These are phyloP conservation scores for Pollenia griseotomentosa DNA, from an alignment of 2,888 invertebrate genomes.

Conservation along the genomic window DNA sequence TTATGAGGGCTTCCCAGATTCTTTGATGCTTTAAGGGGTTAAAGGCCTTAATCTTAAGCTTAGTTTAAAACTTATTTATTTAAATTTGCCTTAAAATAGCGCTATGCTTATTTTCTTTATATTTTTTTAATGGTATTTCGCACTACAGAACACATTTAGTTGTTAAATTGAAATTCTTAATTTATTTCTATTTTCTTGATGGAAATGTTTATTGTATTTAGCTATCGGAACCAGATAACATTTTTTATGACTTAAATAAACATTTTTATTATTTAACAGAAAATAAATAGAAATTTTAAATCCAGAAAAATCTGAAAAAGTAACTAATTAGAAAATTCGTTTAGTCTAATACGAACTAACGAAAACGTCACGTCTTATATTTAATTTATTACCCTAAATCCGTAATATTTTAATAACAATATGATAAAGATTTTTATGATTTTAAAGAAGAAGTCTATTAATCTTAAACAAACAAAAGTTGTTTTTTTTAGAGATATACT, in stretches of 20 bases:
- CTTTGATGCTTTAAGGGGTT: no score
- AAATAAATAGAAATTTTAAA: conserved; percentile 3
- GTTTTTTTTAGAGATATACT: no score
- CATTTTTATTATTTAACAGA: conserved; percentile 2
- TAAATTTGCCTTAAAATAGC: no score
- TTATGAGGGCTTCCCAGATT: no score
- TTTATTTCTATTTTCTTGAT: conserved; percentile 24
- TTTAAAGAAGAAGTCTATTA: neutral
- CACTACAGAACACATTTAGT: neutral
- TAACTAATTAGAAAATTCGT: neutral
- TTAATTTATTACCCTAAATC: conserved; percentile 54
- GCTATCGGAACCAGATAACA: conserved; percentile 44
- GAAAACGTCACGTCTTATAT: conserved; percentile 50
- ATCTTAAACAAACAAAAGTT: neutral
- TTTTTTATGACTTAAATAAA: conserved; percentile 47
- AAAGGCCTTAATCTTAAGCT: no score
- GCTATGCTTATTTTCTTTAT: no score
- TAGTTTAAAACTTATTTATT: no score
- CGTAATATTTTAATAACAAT: conserved; percentile 33
- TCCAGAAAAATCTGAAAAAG: neutral
- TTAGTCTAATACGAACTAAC: neutral
- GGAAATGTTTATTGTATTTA: conserved; percentile 42
- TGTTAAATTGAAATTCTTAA: conserved; percentile 40
- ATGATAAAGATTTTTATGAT: conserved; percentile 27
- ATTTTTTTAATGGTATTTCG: neutral